phyloP scores from a whole-genome alignment of 2,113 vertebrate species.

The Nestor notabilis region DNA sequence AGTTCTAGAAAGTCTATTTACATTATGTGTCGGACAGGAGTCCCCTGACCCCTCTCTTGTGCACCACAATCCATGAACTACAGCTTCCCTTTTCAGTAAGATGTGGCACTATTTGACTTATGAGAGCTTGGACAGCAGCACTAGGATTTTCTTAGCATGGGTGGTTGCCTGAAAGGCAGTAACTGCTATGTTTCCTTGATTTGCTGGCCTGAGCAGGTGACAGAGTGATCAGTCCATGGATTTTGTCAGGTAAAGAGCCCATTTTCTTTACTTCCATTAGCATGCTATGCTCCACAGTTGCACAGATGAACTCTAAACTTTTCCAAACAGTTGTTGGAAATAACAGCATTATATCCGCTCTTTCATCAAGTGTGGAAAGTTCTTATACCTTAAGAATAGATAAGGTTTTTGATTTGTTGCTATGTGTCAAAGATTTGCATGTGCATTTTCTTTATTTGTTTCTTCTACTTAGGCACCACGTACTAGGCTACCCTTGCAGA shows the following conservation, averaged over 20 bases:
- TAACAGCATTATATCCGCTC: not conserved
- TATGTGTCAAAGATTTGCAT: not conserved
- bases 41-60: not conserved
- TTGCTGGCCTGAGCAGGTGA: not conserved
- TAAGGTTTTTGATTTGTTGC: not conserved
- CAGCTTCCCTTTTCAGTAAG: not conserved
- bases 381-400: not conserved
- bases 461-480: not conserved
- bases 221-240: not conserved
- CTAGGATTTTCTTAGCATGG: not conserved
- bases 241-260: not conserved
- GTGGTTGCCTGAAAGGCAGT: not conserved
- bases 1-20: not conserved
- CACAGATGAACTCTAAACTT: not conserved
- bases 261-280: not conserved
- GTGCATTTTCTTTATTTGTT: not conserved
- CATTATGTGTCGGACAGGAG: not conserved
- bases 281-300: not conserved
- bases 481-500: not conserved
- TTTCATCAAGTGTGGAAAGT: not conserved
- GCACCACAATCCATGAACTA: not conserved
- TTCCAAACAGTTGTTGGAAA: not conserved
- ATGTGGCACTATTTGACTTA: not conserved
- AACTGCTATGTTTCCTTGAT: not conserved
- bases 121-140: not conserved